A percentile compares a stretch with the other conserved stretches of the same genome.
phyloP scores from a whole-genome alignment of 2,888 invertebrate species.

The Synergus itoensis region DNA sequence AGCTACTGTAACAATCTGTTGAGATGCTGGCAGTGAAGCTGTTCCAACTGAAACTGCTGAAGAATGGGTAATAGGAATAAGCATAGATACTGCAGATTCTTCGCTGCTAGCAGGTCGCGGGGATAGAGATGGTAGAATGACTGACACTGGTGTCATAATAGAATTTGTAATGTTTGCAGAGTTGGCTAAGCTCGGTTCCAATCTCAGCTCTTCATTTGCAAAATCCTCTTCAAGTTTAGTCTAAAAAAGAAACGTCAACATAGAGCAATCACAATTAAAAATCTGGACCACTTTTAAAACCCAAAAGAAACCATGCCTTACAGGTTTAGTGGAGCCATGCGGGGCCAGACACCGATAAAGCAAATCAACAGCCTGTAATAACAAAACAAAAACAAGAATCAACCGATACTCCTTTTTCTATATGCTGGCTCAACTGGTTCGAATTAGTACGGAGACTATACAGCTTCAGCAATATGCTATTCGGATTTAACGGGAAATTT shows the following conservation, averaged over 20 bases:
- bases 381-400: conserved; percentile 77
- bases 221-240: conserved; percentile 76
- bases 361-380: conserved; percentile 78
- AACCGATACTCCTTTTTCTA: conserved; percentile 67
- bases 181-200: conserved; percentile 62
- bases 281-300: conserved; percentile 62
- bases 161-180: conserved; percentile 48
- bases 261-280: conserved; percentile 59
- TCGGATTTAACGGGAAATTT: no score
- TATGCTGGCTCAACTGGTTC: conserved; percentile 1
- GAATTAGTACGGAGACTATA: not conserved
- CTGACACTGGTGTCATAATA: conserved; percentile 70
- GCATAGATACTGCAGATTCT: conserved; percentile 61
- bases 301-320: conserved; percentile 77
- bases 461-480: not conserved
- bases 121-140: conserved; percentile 72
- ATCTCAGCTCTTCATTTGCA: conserved; percentile 70
- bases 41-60: conserved; percentile 59
- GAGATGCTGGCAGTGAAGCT: conserved; percentile 63
- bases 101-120: conserved; percentile 62
- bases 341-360: conserved; percentile 78
- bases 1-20: conserved; percentile 57
- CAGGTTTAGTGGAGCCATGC: conserved; percentile 78
- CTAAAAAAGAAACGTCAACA: conserved; percentile 68
- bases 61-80: conserved; percentile 58